phyloP scores from a whole-genome alignment of 2,888 invertebrate species.

The Pseudococcus viburni region DNA sequence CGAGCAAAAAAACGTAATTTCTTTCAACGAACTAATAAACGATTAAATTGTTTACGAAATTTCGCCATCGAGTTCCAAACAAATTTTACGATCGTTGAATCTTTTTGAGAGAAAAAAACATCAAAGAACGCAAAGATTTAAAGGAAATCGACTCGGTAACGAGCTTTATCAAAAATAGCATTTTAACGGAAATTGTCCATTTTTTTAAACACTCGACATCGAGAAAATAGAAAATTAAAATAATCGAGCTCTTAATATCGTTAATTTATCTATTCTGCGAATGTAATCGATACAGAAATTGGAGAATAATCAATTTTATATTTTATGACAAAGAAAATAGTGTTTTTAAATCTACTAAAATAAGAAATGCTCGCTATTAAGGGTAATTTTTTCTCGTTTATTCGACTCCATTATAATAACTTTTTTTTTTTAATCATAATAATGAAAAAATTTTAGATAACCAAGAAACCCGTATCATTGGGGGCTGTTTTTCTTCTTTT shows the following conservation, averaged over 20 bases:
- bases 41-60: not conserved
- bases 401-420: not conserved
- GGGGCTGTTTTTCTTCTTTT: not conserved
- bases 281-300: not conserved
- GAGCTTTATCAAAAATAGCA: not conserved
- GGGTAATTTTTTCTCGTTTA: not conserved
- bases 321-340: not conserved
- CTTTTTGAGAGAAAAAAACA: not conserved
- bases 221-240: not conserved
- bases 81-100: not conserved
- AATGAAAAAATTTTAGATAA: not conserved
- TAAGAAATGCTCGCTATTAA: not conserved
- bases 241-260: not conserved
- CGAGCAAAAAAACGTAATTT: not conserved
- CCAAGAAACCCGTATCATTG: not conserved
- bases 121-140: not conserved
- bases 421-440: constrained; percentile 10
- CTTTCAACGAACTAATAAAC: not conserved
- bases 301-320: not conserved
- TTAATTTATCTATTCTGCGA: not conserved
- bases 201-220: not conserved
- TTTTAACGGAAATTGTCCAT: not conserved
- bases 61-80: not conserved
- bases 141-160: not conserved
- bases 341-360: not conserved